Evolutionary conservation across 2,797 vertebrate genomes (phyloP).

Genomic region (Eulemur mongoz): DNA sequence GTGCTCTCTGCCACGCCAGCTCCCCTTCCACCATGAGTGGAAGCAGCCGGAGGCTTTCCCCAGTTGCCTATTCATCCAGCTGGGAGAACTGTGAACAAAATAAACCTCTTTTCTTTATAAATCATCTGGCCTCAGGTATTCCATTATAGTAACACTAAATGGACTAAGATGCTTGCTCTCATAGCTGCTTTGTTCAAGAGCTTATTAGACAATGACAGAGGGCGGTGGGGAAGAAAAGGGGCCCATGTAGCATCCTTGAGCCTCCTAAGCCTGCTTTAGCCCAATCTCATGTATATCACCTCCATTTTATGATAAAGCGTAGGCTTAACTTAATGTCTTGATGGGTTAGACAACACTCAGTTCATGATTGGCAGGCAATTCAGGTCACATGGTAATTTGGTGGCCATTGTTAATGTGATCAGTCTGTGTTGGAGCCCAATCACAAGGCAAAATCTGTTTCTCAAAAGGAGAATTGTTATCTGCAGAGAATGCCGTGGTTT

Average conservation of each 20-base stretch:
- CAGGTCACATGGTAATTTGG: background rate
- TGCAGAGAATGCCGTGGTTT: background rate
- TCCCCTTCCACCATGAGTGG: background rate
- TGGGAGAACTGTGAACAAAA: background rate
- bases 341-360: background rate
- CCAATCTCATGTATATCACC: background rate
- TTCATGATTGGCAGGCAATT: background rate
- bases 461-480: background rate
- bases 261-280: background rate
- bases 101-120: background rate
- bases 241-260: background rate
- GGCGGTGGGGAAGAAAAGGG: background rate
- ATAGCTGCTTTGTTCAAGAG: background rate
- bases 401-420: background rate
- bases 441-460: background rate
- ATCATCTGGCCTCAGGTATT: background rate
- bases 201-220: background rate
- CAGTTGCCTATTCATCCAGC: background rate
- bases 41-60: background rate
- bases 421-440: background rate
- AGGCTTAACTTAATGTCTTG: background rate
- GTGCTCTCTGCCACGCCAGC: background rate
- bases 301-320: background rate
- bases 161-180: background rate
- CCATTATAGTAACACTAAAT: background rate